Base-by-base conservation (phyloP, 2,888 invertebrate genomes). In the Aquatica leii region DNA sequence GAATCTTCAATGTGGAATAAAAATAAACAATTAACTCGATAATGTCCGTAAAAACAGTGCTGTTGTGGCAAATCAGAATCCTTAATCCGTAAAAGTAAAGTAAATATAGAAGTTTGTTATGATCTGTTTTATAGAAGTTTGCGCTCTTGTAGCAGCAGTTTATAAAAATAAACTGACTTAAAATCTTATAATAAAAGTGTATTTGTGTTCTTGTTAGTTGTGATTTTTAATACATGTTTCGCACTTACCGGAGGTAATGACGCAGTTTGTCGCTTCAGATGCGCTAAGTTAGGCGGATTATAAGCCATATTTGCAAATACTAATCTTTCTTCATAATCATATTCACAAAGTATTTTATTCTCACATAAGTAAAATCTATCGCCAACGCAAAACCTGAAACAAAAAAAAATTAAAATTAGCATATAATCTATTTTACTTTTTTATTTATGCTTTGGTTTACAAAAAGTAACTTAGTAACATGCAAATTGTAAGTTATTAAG, bases 321-420 rank as follows among this genome's bases (percentile, higher is more conserved):
- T 82, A 96, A 86, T 72, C 97, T 86, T 83, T 98, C 97, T 80
- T 97, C 97, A 80, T 97, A 98, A 82, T 98, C 98, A 80, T 97
- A 97, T 83, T 97, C 97, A 84, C 98, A 98, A 56, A 98, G 88
- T 73, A 98, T 97, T 86, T 97, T 96, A 84, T 97, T 97, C 83
- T 97, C 97, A 84, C 95, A 96, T 74, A 98, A 84, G 84, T 97
- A 98, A 84, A 97, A 98, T 69, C 95, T 89, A 82, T 98, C 98
- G 31, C 98, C 98, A 43, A 98, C 97, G 83, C 98, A 98, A 84
- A 97, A 98, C 86, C 98, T 98, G 87, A 9, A 84, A 82, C 74
- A 77, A 77, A 66, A 70, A 55, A 68, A 68, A 59, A 43, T 17
- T 17, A 8, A 3, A n/a, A n/a, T n/a, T n/a, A n/a, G n/a, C n/a